Evolutionary conservation across 2,888 invertebrate species (phyloP).

Genomic region (Tetanocera ferruginea): DNA sequence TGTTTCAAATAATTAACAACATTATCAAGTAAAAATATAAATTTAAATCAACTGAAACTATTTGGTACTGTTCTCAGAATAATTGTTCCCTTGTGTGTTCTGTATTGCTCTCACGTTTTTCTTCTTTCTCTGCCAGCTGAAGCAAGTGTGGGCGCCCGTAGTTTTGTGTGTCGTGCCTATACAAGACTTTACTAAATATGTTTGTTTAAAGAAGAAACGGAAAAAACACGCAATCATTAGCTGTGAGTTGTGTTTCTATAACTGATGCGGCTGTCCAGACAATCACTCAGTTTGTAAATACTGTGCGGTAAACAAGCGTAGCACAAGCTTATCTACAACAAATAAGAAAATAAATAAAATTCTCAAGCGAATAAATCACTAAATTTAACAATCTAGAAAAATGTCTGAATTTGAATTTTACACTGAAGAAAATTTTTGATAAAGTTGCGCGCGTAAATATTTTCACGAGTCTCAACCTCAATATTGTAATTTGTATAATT

Average conservation of each 20-base stretch:
- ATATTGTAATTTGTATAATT: not conserved
- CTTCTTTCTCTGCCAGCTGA: not conserved
- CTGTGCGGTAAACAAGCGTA: not conserved
- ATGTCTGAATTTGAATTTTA: too few species aligned
- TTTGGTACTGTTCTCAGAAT: too few species aligned
- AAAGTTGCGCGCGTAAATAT: not conserved
- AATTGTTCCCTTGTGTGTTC: too few species aligned
- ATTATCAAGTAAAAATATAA: too few species aligned
- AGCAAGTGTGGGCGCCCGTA: constrained; percentile 55
- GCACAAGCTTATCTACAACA: constrained; percentile 27
- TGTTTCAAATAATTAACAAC: too few species aligned
- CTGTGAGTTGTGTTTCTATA: not conserved
- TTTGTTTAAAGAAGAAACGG: not conserved
- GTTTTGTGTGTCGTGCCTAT: constrained; percentile 40
- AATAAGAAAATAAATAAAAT: not conserved
- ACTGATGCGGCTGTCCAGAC: not conserved
- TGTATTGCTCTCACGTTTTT: not conserved
- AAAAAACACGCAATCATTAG: not conserved
- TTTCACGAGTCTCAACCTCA: not conserved
- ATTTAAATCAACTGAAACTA: too few species aligned
- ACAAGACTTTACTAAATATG: not conserved
- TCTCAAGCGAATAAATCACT: not conserved
- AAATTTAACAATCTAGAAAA: too few species aligned
- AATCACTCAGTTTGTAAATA: constrained; percentile 25
- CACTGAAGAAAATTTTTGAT: too few species aligned